Evolutionary conservation across 1,140 invertebrate species (phyloP), one percentile per base, ranked within the genome.

Genomic region (Bombus haemorrhoidalis): DNA sequence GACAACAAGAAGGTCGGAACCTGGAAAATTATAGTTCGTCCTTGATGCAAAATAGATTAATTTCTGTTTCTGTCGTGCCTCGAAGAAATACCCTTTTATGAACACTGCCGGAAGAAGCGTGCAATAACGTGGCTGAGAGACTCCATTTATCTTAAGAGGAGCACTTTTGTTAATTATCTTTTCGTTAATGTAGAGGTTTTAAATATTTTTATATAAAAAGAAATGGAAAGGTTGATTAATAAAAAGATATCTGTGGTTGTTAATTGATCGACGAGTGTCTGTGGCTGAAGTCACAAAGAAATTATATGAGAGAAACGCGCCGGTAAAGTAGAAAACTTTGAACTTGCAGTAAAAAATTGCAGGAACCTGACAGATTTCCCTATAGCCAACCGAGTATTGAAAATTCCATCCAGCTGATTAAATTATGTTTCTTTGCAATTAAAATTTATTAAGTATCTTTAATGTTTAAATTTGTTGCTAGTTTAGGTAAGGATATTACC

Each of bases 21-120:
- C 43, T 53, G 68, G 83, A 82, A 89, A 89, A 89, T 89, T 86
- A 69, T 59, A 74, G 64, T 83, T 66, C 71, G 73, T 22, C 43
- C 53, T 39, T 81, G 78, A 83, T 64, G 64, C 34, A 79, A 64
- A 75, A 77, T 43, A 53, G 59, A 89, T 89, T 89, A 86, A 89
- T 89, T 82, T 85, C 57, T 79, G 69, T 57, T n/a, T 69, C 62
- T 82, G 84, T 78, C 75, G 53, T 78, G 64, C 32, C 66, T 41
- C 74, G 18, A 39, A 28, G 28, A 66, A 53, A 41, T 34, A 32
- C 15, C n/a, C 5, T 66, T 87, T 74, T 34, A n/a, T 12, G 13
- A 22, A 18, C 9, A 25, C 28, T 10, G 34, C 69, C 25, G 22
- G 9, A 37, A 34, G 41, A 68, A 83, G 2, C 39, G 37, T 25